phyloP scores from a whole-genome alignment of 2,888 invertebrate species.

The Cantharis rufa region DNA sequence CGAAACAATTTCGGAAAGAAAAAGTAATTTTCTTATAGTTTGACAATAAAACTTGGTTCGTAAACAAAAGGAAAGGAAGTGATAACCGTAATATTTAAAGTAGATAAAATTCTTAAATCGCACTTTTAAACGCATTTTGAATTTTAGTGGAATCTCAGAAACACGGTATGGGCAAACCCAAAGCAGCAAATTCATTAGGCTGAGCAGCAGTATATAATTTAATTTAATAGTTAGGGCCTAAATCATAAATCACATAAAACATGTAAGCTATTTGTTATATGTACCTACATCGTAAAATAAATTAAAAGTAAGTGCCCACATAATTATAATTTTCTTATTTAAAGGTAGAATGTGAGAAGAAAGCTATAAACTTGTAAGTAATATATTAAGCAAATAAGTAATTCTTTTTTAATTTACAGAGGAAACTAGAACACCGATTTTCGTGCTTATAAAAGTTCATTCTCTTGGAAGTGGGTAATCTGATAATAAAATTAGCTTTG shows the following conservation, averaged over 20 bases:
- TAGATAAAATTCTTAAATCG: slow-evolving; percentile 7
- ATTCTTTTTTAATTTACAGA: neutral
- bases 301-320: neutral
- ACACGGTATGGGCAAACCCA: slow-evolving; percentile 1
- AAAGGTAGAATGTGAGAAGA: neutral
- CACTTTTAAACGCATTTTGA: neutral
- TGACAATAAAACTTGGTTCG: neutral
- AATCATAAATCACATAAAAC: neutral
- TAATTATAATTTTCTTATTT: neutral
- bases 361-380: neutral
- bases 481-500: neutral
- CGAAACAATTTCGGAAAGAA: neutral
- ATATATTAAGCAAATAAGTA: neutral
- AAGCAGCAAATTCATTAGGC: slow-evolving; percentile 13
- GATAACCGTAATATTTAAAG: neutral
- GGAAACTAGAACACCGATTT: neutral
- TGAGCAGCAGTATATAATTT: neutral
- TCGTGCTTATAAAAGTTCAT: neutral
- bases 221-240: slow-evolving; percentile 13
- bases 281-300: neutral
- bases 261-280: neutral
- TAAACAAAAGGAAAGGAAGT: neutral
- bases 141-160: neutral
- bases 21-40: neutral
- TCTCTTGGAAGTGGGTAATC: neutral